phyloP scores from a whole-genome alignment of 2,888 invertebrate genomes.

The Pasiphila rectangulata region DNA sequence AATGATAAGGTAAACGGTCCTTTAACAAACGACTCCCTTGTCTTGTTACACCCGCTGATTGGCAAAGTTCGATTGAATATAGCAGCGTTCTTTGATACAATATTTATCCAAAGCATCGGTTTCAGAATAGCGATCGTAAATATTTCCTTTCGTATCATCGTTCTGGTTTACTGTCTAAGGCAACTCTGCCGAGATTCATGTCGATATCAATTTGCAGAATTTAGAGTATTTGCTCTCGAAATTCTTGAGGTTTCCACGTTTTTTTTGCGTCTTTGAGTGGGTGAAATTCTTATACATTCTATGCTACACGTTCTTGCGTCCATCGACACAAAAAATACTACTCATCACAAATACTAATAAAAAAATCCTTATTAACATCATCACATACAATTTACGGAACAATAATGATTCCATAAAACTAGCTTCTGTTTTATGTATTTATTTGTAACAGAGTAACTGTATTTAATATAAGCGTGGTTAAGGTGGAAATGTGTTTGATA shows the following conservation, averaged over 20 bases:
- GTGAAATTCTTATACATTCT: not conserved
- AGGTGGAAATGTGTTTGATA: not conserved
- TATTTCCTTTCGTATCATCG: constrained; percentile 5
- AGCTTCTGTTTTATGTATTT: no score
- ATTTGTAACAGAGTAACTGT: no score
- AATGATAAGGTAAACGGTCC: constrained; percentile 27
- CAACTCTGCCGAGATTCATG: constrained; percentile 4
- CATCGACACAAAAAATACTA: no score
- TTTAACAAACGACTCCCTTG: constrained; percentile 36
- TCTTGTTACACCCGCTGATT: constrained; percentile 43
- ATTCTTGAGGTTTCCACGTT: not conserved
- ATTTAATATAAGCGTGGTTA: no score
- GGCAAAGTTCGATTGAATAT: constrained; percentile 48
- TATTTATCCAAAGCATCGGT: constrained; percentile 29
- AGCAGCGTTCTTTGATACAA: constrained; percentile 31
- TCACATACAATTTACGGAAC: no score
- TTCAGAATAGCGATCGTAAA: constrained; percentile 7
- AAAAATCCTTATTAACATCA: no score
- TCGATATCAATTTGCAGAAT: constrained; percentile 3
- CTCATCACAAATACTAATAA: no score
- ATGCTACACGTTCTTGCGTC: no score
- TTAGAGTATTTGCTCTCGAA: constrained; percentile 3
- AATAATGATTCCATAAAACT: no score
- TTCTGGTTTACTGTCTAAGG: constrained; percentile 1
- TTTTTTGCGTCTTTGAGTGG: not conserved